These are phyloP conservation scores for Diadophis punctatus DNA, from an alignment of 2,113 vertebrate species.

Conservation along the genomic window DNA sequence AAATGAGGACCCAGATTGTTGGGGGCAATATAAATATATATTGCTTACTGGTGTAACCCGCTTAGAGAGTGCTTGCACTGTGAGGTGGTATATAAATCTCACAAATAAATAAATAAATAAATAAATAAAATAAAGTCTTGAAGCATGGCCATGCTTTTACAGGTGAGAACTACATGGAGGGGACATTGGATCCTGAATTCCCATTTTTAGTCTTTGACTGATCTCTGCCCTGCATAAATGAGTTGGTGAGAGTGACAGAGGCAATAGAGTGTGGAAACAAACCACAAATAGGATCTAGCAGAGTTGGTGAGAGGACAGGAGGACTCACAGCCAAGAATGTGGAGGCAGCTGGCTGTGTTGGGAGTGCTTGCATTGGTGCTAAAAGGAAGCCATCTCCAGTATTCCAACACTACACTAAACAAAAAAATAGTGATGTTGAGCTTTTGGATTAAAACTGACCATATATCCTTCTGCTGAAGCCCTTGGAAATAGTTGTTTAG, in stretches of 20 bases:
- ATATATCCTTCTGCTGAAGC: slow-evolving; percentile 10
- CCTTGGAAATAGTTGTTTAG: neutral
- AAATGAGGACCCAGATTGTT: no score
- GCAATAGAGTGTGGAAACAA: neutral
- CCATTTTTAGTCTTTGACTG: neutral
- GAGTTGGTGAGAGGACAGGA: slow-evolving; percentile 15
- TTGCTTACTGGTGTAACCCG: no score
- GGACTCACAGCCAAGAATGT: neutral
- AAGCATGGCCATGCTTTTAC: neutral
- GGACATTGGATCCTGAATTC: neutral
- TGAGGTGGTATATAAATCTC: no score
- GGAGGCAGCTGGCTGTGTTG: slow-evolving; percentile 24
- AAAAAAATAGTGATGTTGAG: neutral
- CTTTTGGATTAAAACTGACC: slow-evolving; percentile 12
- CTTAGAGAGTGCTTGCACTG: no score
- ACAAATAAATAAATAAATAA: no score
- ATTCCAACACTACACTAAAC: slow-evolving; percentile 26
- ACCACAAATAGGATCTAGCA: neutral
- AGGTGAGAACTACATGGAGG: neutral
- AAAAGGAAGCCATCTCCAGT: slow-evolving; percentile 7
- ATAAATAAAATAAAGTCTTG: no score
- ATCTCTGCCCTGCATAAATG: neutral
- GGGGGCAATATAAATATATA: no score
- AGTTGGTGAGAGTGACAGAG: neutral
- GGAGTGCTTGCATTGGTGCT: neutral